A percentile compares a stretch with the other conserved stretches of the same genome.
These are phyloP conservation scores for Cylas formicarius DNA, from an alignment of 1,140 invertebrate genomes.

Conservation along the genomic window DNA sequence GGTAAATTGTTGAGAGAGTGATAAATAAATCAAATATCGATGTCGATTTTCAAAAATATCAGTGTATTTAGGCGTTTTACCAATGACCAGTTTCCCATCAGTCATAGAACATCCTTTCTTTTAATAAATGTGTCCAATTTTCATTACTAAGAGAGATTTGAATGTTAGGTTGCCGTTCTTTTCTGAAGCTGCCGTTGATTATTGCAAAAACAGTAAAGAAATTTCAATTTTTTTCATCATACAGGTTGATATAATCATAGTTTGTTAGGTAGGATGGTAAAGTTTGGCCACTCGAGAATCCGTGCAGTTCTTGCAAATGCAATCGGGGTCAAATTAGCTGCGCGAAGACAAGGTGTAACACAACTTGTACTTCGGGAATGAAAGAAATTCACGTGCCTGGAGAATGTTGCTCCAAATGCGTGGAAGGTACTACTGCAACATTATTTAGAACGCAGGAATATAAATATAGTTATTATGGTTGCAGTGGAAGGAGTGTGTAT, in stretches of 20 bases:
- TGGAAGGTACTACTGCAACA: conserved; percentile 60
- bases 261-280: conserved; percentile 67
- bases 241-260: conserved; percentile 20
- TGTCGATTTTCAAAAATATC: too few relatives aligned
- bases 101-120: too few relatives aligned
- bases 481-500: conserved; percentile 79
- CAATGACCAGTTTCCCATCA: too few relatives aligned
- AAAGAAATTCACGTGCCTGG: conserved; percentile 61
- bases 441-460: conserved; percentile 3
- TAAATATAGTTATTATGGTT: conserved; percentile 33
- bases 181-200: too few relatives aligned
- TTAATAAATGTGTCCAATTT: too few relatives aligned
- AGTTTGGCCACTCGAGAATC: conserved; percentile 75
- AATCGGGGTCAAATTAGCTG: conserved; percentile 71
- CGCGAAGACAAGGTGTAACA: conserved; percentile 64
- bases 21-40: too few relatives aligned
- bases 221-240: neutral
- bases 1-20: too few relatives aligned
- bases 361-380: conserved; percentile 64
- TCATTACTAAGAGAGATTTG: too few relatives aligned
- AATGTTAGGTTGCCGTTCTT: too few relatives aligned
- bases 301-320: conserved; percentile 80
- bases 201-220: too few relatives aligned
- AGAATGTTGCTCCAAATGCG: conserved; percentile 80
- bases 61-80: too few relatives aligned